Percentiles rank a stretch among this genome's conserved stretches.
Evolutionary conservation across 2,113 vertebrate genomes (phyloP).

Genomic region (Mustelus asterias): DNA sequence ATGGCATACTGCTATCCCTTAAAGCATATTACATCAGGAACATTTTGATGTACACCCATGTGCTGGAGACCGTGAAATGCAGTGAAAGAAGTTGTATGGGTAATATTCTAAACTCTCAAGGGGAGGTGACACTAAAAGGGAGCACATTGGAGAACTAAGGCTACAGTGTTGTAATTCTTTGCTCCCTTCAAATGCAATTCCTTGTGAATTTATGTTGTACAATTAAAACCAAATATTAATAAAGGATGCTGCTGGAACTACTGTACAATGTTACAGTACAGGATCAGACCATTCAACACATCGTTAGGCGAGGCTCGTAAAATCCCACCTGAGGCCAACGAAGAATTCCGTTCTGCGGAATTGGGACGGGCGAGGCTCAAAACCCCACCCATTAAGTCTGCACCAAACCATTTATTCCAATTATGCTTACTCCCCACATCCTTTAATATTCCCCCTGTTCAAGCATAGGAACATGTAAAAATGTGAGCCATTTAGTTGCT

Average conservation of each 20-base stretch:
- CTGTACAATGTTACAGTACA: not conserved
- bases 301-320: too few relatives aligned
- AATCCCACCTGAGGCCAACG: too few relatives aligned
- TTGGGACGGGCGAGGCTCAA: too few relatives aligned
- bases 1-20: too few relatives aligned
- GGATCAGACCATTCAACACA: not conserved
- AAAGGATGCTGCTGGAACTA: not conserved
- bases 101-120: not conserved
- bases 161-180: not conserved
- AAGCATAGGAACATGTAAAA: not conserved
- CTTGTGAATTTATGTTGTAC: not conserved
- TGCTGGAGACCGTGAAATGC: not conserved
- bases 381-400: not conserved
- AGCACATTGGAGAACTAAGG: not conserved
- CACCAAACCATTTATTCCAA: not conserved
- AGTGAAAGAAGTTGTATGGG: not conserved
- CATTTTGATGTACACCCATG: not conserved
- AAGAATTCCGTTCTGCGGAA: too few relatives aligned
- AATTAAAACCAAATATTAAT: not conserved
- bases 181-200: not conserved
- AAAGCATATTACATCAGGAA: not conserved
- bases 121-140: not conserved
- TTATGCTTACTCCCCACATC: not conserved
- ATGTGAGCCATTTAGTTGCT: too few relatives aligned
- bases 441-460: not conserved